Evolutionary conservation across 2,888 invertebrate genomes (phyloP).

Genomic region (Sycophila texana): DNA sequence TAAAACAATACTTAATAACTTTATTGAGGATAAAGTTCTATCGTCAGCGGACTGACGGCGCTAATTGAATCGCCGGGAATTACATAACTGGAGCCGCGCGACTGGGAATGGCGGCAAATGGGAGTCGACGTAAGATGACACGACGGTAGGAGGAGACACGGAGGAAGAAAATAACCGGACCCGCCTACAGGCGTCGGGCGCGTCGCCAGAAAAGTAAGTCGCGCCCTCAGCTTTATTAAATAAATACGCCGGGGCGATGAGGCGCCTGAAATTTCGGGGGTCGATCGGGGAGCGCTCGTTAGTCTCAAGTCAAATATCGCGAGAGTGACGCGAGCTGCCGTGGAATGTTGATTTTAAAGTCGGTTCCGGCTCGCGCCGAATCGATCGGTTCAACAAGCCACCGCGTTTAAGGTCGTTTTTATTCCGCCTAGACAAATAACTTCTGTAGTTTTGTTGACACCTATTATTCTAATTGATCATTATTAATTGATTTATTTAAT

Average conservation of each 20-base stretch:
- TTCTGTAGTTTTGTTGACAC: too few relatives aligned
- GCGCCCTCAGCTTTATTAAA: slow-evolving; percentile 36
- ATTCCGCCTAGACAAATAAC: too few relatives aligned
- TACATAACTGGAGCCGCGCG: not conserved
- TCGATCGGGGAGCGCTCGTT: slow-evolving; percentile 51
- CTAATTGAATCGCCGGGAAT: slow-evolving; percentile 44
- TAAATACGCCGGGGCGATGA: slow-evolving; percentile 36
- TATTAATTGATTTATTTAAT: too few relatives aligned
- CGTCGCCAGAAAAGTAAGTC: slow-evolving; percentile 37
- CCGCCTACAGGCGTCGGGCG: slow-evolving; percentile 28
- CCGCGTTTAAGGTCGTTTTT: too few relatives aligned
- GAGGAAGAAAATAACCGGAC: slow-evolving; percentile 44
- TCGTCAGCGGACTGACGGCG: not conserved
- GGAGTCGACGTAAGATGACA: slow-evolving; percentile 46
- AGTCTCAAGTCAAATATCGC: slow-evolving; percentile 39
- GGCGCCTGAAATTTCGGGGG: not conserved
- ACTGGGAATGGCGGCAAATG: slow-evolving; percentile 24
- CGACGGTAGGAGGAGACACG: not conserved
- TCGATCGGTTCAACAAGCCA: too few relatives aligned
- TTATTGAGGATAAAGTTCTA: too few relatives aligned
- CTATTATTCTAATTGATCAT: too few relatives aligned
- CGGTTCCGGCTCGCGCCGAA: too few relatives aligned
- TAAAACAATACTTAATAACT: too few relatives aligned
- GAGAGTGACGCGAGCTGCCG: slow-evolving; percentile 40
- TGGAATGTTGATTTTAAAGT: too few relatives aligned